phyloP scores from a whole-genome alignment of 2,888 invertebrate species.

The Eumacrocentrus americanus region DNA sequence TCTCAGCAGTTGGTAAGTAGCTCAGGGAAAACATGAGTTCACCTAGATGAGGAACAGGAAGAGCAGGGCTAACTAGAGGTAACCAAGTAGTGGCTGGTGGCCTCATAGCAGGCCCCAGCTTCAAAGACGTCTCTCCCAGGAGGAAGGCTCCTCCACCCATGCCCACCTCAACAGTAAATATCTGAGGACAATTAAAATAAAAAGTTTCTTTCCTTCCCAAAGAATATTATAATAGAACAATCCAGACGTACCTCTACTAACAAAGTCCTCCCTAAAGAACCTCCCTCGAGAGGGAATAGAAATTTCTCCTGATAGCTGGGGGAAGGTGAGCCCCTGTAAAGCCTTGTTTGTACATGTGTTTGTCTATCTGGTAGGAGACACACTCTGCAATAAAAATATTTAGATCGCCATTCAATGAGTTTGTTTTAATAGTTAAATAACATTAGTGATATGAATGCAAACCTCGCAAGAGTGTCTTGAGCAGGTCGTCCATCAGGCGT shows the following conservation, averaged over 20 bases:
- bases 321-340: constrained; percentile 72
- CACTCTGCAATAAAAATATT: constrained; percentile 61
- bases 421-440: no score
- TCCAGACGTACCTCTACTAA: constrained; percentile 49
- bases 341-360: constrained; percentile 72
- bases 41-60: constrained; percentile 68
- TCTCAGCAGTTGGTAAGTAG: constrained; percentile 81
- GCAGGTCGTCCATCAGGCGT: constrained; percentile 68
- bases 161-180: constrained; percentile 50
- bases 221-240: background rate
- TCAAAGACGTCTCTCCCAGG: constrained; percentile 53
- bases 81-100: constrained; percentile 81
- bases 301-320: constrained; percentile 82
- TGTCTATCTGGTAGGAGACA: constrained; percentile 75
- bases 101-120: constrained; percentile 59
- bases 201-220: no score
- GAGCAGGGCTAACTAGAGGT: constrained; percentile 72
- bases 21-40: constrained; percentile 83
- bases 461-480: constrained; percentile 74
- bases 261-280: constrained; percentile 50
- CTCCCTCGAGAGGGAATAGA: constrained; percentile 63
- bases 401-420: background rate
- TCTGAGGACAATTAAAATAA: constrained; percentile 40
- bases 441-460: constrained; percentile 9
- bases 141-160: constrained; percentile 47